phyloP scores from a whole-genome alignment of 1,140 invertebrate genomes.

The Palaemon carinicauda region DNA sequence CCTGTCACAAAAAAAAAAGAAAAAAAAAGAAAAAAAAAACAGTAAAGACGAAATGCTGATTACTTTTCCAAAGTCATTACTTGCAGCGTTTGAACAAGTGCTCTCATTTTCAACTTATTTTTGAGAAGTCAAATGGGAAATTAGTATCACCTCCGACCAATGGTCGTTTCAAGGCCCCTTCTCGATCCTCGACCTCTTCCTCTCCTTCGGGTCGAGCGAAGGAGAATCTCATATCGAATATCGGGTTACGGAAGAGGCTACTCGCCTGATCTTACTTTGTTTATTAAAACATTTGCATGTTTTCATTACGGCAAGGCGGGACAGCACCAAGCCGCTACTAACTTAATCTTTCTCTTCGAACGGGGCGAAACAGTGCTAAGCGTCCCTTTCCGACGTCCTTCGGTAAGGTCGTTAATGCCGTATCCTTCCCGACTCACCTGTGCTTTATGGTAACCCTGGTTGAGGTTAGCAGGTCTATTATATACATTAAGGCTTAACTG shows the following conservation, averaged over 20 bases:
- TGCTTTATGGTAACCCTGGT: neutral
- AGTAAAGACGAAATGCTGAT: too few relatives aligned
- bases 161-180: too few relatives aligned
- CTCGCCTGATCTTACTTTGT: conserved; percentile 30
- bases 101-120: too few relatives aligned
- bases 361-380: neutral
- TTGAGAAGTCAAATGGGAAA: too few relatives aligned
- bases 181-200: too few relatives aligned
- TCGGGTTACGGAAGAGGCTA: neutral
- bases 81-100: too few relatives aligned
- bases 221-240: neutral
- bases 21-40: too few relatives aligned
- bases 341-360: conserved; percentile 19
- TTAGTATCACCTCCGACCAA: too few relatives aligned
- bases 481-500: too few relatives aligned
- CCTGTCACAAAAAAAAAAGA: too few relatives aligned
- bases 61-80: too few relatives aligned
- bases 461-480: neutral
- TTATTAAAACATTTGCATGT: conserved; percentile 46
- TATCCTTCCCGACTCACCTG: neutral
- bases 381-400: neutral
- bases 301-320: conserved; percentile 6
- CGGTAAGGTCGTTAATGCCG: neutral
- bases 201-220: too few relatives aligned
- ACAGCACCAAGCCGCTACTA: neutral